Conservation (phyloP, 2,797 vertebrate species). For the Apogon talboti region DNA sequence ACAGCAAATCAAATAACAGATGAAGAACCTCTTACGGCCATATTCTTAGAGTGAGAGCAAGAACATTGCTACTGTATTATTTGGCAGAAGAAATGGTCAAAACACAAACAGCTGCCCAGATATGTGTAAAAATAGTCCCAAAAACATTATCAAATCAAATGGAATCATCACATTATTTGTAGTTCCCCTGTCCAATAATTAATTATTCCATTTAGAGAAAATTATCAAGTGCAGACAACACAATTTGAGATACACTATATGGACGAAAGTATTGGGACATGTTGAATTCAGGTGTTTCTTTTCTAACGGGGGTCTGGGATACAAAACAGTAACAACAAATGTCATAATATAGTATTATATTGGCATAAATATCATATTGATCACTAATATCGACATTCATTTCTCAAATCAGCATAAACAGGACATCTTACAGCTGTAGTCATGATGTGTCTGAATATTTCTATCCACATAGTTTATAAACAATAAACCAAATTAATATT, state of each 20-base stretch:
- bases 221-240: slow-evolving; percentile 28
- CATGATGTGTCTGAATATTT: too few relatives aligned
- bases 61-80: slow-evolving; percentile 64
- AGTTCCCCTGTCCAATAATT: slow-evolving; percentile 19
- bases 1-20: slow-evolving; percentile 59
- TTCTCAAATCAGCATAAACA: too few relatives aligned
- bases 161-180: slow-evolving; percentile 36
- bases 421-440: too few relatives aligned
- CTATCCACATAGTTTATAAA: too few relatives aligned
- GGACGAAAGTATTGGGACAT: too few relatives aligned
- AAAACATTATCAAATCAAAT: slow-evolving; percentile 35
- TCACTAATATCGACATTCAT: too few relatives aligned
- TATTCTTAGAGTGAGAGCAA: slow-evolving; percentile 57
- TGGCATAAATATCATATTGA: too few relatives aligned
- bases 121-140: slow-evolving; percentile 10
- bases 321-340: too few relatives aligned
- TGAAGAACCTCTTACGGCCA: slow-evolving; percentile 50
- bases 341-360: too few relatives aligned
- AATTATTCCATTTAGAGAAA: slow-evolving; percentile 27
- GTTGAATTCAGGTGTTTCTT: too few relatives aligned
- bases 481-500: too few relatives aligned
- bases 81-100: neutral
- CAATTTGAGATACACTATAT: slow-evolving; percentile 11
- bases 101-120: neutral
- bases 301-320: too few relatives aligned